Conservation (phyloP, 2,797 vertebrate genomes). For the Artibeus lituratus region DNA sequence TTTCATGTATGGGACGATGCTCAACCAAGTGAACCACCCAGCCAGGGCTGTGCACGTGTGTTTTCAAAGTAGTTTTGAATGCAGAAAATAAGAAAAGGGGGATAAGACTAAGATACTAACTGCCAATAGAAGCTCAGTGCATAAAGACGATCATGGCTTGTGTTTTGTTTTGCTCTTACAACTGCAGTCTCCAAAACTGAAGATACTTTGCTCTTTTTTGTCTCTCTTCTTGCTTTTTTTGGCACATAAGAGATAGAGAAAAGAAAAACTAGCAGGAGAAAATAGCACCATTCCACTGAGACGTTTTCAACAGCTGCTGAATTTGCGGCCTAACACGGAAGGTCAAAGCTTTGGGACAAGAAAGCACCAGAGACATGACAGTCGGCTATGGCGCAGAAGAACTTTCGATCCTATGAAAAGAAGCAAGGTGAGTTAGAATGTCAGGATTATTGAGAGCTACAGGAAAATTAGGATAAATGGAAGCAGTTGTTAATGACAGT, state of each 20-base stretch:
- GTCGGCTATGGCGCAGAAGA: neutral
- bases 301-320: slow-evolving; percentile 23
- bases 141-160: neutral
- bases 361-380: neutral
- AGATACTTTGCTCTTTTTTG: neutral
- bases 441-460: neutral
- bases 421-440: neutral
- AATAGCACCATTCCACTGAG: neutral
- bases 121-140: neutral
- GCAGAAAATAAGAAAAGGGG: neutral
- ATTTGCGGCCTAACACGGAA: neutral
- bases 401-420: neutral
- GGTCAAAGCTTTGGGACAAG: neutral
- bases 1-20: neutral
- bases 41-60: neutral
- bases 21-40: neutral
- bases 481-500: neutral
- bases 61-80: neutral
- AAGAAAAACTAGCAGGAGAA: neutral
- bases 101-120: neutral
- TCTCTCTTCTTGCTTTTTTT: neutral
- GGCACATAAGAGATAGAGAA: neutral
- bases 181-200: neutral
- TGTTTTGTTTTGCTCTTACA: neutral
- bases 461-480: neutral